A percentile compares a stretch with the other conserved stretches of the same genome.
Evolutionary conservation across 2,797 vertebrate species (phyloP).

Genomic region (Malurus splendens): DNA sequence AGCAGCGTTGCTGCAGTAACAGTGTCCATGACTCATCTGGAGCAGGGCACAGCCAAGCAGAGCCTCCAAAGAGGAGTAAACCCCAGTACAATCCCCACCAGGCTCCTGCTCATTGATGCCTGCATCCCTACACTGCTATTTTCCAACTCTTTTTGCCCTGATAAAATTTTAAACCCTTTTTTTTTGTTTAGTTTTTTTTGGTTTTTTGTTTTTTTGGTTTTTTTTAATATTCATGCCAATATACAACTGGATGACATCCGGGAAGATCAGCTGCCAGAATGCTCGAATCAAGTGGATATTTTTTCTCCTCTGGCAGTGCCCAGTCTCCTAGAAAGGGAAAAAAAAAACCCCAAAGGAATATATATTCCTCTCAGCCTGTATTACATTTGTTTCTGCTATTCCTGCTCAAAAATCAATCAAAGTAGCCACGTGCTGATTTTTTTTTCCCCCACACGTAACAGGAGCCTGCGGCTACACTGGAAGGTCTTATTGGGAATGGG

Average conservation of each 20-base stretch:
- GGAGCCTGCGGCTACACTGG: background rate
- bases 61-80: constrained; percentile 13
- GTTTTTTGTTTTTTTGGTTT: no score
- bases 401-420: constrained; percentile 16
- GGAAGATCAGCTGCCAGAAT: background rate
- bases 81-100: background rate
- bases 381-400: background rate
- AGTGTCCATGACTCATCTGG: constrained; percentile 57
- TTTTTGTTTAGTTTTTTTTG: background rate
- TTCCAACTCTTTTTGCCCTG: background rate
- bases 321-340: background rate
- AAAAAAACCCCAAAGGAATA: background rate
- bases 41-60: constrained; percentile 17
- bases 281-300: background rate
- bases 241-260: background rate
- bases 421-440: background rate
- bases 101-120: background rate
- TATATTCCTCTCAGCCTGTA: background rate
- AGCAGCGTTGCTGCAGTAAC: constrained; percentile 64
- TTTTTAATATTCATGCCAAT: background rate
- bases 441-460: background rate
- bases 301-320: background rate
- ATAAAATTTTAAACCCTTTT: background rate
- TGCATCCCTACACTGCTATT: background rate
- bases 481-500: background rate